Base-by-base conservation (phyloP, 2,888 invertebrate genomes). In the Endotricha flammealis region DNA sequence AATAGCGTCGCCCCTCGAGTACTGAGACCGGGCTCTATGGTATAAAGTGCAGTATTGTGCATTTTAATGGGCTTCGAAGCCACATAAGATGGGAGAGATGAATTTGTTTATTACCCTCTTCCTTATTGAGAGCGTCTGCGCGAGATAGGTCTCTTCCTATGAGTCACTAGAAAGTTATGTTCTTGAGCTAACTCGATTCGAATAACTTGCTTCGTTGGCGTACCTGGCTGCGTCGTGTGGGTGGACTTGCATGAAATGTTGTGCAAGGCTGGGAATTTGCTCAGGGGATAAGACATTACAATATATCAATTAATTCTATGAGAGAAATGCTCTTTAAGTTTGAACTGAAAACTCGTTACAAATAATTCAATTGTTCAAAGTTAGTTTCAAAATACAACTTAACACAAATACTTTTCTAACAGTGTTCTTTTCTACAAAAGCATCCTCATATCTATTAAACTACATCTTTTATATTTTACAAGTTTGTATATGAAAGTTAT, bases 51-150 rank as follows among this genome's bases (percentile, higher is more conserved):
- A 85, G 78, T 76, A 83, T 85, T 85, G 83, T 85, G 82, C 83
- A 77, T 78, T 82, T 81, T 81, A 85, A 83, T 80, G 70, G 71
- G 58, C 75, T 55, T 61, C 64, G 71, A 72, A 78, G 81, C 79
- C 73, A 73, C 81, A 76, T 78, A 81, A 83, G 85, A 82, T 76
- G 78, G 69, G 71, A 78, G 83, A 83, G 83, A 82, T 83, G 86
- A 83, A 82, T 85, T 85, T 81, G 82, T 85, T 86, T 85, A 86
- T 86, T 86, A 75, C 81, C 77, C 79, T 77, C 85, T 85, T 86
- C 86, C 86, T 86, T 82, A 86, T 86, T 85, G 86, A 83, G 82
- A 82, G 65, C 81, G 85, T 83, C 83, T 83, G 85, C 56, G 66
- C 71, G 62, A 79, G 83, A 85, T 85, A 79, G 80, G 79, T 81